Evolutionary conservation across 2,888 invertebrate species (phyloP).

Genomic region (Ochropleura plecta): DNA sequence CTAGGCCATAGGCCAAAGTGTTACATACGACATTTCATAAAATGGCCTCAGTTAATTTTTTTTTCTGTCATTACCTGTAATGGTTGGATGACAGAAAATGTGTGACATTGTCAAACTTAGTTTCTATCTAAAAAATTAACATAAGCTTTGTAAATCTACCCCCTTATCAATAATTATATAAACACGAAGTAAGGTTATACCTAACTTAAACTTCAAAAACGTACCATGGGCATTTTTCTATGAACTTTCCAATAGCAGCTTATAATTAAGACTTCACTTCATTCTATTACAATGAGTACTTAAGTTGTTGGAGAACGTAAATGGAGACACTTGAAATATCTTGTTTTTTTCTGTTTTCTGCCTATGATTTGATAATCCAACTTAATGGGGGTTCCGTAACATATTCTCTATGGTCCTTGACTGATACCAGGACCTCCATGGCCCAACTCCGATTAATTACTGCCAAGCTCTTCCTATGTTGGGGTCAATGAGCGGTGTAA

Average conservation of each 20-base stretch:
- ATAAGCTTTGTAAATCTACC: neutral
- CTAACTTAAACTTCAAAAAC: neutral
- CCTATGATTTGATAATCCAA: neutral
- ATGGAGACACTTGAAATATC: neutral
- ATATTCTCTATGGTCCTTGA: too few species aligned
- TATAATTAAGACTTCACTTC: neutral
- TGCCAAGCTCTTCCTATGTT: neutral
- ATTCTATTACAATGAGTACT: neutral
- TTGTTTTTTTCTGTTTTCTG: neutral
- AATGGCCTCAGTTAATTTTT: neutral
- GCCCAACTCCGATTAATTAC: neutral
- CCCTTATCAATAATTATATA: neutral
- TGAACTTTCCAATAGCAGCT: neutral
- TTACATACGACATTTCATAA: neutral
- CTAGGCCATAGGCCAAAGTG: neutral
- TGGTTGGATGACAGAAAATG: conserved; percentile 2
- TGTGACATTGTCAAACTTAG: neutral
- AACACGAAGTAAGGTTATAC: neutral
- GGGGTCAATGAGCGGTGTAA: too few species aligned
- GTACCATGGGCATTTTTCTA: neutral
- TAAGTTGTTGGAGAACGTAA: neutral
- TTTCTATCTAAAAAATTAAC: neutral
- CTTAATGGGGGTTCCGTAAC: neutral
- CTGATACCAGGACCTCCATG: too few species aligned
- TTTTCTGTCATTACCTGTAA: neutral